These are phyloP conservation scores for Phycodurus eques DNA, from an alignment of 2,113 vertebrate species.

Conservation along the genomic window DNA sequence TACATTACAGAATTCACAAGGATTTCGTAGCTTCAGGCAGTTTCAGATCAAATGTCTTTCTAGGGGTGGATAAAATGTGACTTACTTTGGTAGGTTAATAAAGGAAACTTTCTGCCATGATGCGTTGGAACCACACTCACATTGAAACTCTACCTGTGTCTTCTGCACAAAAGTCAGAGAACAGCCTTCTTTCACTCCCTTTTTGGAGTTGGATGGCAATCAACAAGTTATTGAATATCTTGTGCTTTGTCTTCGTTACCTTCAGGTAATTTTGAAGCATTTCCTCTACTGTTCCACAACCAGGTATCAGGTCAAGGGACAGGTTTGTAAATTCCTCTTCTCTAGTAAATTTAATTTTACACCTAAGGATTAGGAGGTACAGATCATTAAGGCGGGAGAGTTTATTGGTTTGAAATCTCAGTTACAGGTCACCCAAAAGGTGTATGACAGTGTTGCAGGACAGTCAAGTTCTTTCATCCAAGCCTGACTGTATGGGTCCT, in stretches of 20 bases:
- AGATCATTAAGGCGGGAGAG: neutral
- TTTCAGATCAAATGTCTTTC: neutral
- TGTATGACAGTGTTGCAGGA: neutral
- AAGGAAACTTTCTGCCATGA: constrained; percentile 1
- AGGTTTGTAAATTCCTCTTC: constrained; percentile 18
- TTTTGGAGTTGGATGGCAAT: neutral
- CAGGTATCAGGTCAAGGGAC: constrained; percentile 13
- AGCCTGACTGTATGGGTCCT: too few species aligned
- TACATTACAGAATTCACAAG: neutral
- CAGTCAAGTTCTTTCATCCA: neutral
- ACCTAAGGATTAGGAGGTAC: neutral
- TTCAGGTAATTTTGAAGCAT: constrained; percentile 9
- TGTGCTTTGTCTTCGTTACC: neutral
- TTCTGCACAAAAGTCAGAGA: constrained; percentile 10
- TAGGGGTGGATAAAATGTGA: neutral
- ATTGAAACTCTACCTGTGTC: constrained; percentile 5
- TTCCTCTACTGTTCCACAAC: constrained; percentile 8
- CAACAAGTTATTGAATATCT: neutral
- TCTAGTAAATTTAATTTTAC: neutral
- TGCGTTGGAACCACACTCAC: neutral
- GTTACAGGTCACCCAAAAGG: too few species aligned
- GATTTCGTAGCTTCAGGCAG: neutral
- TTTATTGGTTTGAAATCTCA: neutral
- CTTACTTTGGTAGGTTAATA: constrained; percentile 16
- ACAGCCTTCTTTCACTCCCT: neutral